Evolutionary conservation across 2,888 invertebrate species (phyloP), one percentile per base, ranked within the genome.

Genomic region (Lamproptera curius): DNA sequence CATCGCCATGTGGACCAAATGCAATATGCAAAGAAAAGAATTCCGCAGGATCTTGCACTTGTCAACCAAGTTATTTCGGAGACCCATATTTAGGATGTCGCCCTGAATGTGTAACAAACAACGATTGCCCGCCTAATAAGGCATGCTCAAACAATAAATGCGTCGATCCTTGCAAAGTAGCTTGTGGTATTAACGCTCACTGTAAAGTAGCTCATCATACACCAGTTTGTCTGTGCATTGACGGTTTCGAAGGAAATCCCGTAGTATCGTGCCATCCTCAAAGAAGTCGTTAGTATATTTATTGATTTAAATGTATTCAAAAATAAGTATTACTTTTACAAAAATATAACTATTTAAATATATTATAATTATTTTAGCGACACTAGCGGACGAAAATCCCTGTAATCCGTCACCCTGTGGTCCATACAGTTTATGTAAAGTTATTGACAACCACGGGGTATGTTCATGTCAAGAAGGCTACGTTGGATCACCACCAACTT

Each of bases 111-210:
- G 93, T 95, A 2, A 92, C 82, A 41, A 96, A 96, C 68, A 92
- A 93, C 16, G 96, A 96, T 63, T 96, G 96, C 63, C 84, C 91
- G 23, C 89, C 91, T 54, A 91, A 91, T 58, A 93, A 90, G 62
- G 93, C 96, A 42, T 97, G 97, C 69, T 87, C 93, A 16, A 94
- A 94, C 71, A 94, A 94, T 65, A 95, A 96, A 86, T 97, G 96
- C 69, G 88, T 91, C 52, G 92, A 95, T 81, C 95, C 96, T 14
- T 96, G 96, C 66, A 91, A 92, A 42, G 94, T 93, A 51, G 93
- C 92, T 14, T 96, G 96, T 73, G 96, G 96, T 5, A 79, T 92
- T 16, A 93, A 92, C 64, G 94, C 96, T 1, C 92, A 92, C 57
- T 96, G 96, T 64, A 90, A 90, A 51, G 95, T 95, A 16, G 89